Base-by-base conservation (phyloP, 2,888 invertebrate genomes). In the Drosophila greeni region DNA sequence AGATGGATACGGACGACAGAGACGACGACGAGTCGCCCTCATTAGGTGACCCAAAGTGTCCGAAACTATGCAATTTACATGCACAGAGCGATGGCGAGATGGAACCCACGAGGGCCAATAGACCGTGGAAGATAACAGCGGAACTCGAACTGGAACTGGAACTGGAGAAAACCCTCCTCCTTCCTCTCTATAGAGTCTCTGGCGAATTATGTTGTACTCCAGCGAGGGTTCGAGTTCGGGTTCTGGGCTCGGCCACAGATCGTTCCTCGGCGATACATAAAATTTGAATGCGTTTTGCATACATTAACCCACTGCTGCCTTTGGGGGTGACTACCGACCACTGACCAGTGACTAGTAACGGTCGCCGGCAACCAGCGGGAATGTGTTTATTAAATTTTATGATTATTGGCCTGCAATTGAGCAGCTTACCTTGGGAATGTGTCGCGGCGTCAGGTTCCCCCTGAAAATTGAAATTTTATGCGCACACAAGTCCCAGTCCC, bases 211-310 rank as follows among this genome's bases (percentile, higher is more conserved):
- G 75, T 84, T 85, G 84, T 85, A 57, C 23, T 20, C 40, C 42
- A 39, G 39, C 37, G 37, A 40, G 61, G 60, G 47, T 14, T 43
- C 59, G 54, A 53, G 56, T 33, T 40, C 45, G 54, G 24, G 54
- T 33, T 48, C 40, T 33, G 18, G 53, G 29, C 16, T 65, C 40
- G 45, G 43, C 45, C 59, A 40, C 36, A 87, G 88, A 88, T 88
- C 84, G 85, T 74, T 76, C 78, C 75, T 26, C 66, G 72, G 75
- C 79, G 87, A 87, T 87, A 87, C 87, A 87, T 87, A 85, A 86
- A 85, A 87, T 87, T 87, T 87, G 87, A 87, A 87, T 87, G 77
- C 82, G 78, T 84, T 88, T 88, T 87, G 85, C 88, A 88, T 88
- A 85, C 87, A 88, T 88, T 88, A 88, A 87, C 88, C 88, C 87